Conservation (phyloP, 1,140 invertebrate genomes). For the Camponotus pennsylvanicus region DNA sequence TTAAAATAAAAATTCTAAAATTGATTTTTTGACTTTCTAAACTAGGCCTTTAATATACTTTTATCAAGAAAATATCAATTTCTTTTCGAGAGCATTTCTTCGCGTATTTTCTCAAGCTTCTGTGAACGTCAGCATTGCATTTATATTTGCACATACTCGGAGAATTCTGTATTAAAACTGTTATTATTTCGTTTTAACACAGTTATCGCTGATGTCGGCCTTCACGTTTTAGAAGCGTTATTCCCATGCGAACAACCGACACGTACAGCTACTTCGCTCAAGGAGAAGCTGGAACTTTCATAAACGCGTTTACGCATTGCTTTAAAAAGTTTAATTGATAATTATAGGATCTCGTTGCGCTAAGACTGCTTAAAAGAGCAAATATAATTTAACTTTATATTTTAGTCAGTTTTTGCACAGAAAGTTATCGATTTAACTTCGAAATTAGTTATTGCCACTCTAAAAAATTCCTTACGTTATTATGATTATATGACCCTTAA, state of each 20-base stretch:
- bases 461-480: not conserved
- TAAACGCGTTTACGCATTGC: constrained; percentile 8
- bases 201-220: constrained; percentile 27
- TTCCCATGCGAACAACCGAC: constrained; percentile 2
- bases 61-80: not conserved
- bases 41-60: too few species aligned
- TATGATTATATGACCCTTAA: not conserved
- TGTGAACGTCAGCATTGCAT: not conserved
- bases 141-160: constrained; percentile 15
- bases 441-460: not conserved
- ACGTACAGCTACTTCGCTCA: not conserved
- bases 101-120: not conserved
- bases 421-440: not conserved
- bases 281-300: constrained; percentile 19
- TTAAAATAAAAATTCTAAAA: too few species aligned
- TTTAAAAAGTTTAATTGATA: constrained; percentile 13
- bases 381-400: constrained; percentile 9
- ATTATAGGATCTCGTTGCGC: not conserved
- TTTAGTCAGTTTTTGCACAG: not conserved
- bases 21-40: too few species aligned
- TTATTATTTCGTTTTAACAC: constrained; percentile 42
- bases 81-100: not conserved
- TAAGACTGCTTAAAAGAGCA: not conserved
- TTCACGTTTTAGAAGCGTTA: constrained; percentile 23
- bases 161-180: not conserved